phyloP scores from a whole-genome alignment of 1,140 invertebrate genomes.

The Acromyrmex charruanus region DNA sequence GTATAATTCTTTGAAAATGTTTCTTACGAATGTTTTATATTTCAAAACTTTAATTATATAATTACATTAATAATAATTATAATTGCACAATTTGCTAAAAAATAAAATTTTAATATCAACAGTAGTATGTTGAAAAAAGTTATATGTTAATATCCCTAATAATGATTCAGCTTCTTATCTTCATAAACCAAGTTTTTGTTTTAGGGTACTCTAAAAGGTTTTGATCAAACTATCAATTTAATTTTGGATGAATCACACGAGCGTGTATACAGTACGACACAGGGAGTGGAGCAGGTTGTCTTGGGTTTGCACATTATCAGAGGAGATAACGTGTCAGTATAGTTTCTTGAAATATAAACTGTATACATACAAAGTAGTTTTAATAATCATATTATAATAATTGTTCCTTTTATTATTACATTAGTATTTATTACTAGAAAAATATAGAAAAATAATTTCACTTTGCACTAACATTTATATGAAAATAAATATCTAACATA shows the following conservation, averaged over 20 bases:
- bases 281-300: slow-evolving; percentile 98
- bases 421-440: background rate
- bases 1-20: background rate
- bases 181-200: slow-evolving; percentile 70
- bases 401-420: slow-evolving; percentile 21
- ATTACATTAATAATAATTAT: background rate
- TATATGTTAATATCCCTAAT: background rate
- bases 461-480: slow-evolving; percentile 28
- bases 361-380: slow-evolving; percentile 27
- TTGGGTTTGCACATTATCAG: slow-evolving; percentile 98
- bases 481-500: slow-evolving; percentile 37
- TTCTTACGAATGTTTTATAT: background rate
- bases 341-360: slow-evolving; percentile 23
- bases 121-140: too few species aligned
- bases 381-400: slow-evolving; percentile 12
- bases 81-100: too few species aligned
- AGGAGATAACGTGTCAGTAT: slow-evolving; percentile 97
- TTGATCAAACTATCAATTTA: slow-evolving; percentile 99
- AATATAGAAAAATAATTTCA: slow-evolving; percentile 45
- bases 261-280: slow-evolving; percentile 96
- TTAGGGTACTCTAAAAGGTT: slow-evolving; percentile 95
- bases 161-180: background rate
- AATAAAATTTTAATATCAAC: background rate
- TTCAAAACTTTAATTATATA: background rate
- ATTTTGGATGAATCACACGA: slow-evolving; percentile 99